These are phyloP conservation scores for Stylophora pistillata DNA, from an alignment of 64 coral and sea anemone species.

Conservation along the genomic window DNA sequence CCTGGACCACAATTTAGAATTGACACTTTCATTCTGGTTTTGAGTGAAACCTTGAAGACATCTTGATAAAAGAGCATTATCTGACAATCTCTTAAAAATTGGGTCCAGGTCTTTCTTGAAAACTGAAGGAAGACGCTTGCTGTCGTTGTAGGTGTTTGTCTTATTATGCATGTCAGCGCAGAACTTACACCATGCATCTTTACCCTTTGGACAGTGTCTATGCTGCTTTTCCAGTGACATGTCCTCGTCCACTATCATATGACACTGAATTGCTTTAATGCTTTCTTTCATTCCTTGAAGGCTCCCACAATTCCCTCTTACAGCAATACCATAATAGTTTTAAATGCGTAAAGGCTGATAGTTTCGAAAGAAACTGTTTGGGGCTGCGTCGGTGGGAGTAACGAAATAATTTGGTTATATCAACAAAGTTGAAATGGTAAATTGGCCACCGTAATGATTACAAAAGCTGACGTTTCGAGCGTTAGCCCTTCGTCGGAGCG, in stretches of 20 bases:
- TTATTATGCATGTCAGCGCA: constrained; percentile 19
- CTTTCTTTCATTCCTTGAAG: constrained; percentile 31
- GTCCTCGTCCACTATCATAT: constrained; percentile 21
- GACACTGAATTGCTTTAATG: constrained; percentile 33
- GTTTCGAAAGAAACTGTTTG: too few species aligned
- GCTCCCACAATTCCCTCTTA: constrained; percentile 19
- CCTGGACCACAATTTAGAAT: constrained; percentile 39
- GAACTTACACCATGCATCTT: constrained; percentile 42
- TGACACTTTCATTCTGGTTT: constrained; percentile 29
- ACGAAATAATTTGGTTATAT: too few species aligned
- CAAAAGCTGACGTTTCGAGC: too few species aligned
- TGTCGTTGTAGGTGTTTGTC: constrained; percentile 15
- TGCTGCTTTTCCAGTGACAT: constrained; percentile 38
- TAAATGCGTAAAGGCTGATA: constrained; percentile 38
- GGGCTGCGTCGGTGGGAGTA: too few species aligned
- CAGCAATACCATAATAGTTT: constrained; percentile 50
- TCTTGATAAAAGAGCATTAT: constrained; percentile 45
- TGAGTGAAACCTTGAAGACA: constrained; percentile 12
- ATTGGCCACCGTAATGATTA: too few species aligned
- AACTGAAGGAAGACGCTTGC: constrained; percentile 15
- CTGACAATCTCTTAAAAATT: constrained; percentile 18
- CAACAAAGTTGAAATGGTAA: too few species aligned
- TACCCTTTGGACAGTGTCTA: constrained; percentile 38
- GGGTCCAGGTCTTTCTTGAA: constrained; percentile 37
- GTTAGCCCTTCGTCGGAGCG: too few species aligned